Percentiles rank a stretch among this genome's conserved stretches.
phyloP scores from a whole-genome alignment of 1,140 invertebrate genomes.

The Aphelinus certus region DNA sequence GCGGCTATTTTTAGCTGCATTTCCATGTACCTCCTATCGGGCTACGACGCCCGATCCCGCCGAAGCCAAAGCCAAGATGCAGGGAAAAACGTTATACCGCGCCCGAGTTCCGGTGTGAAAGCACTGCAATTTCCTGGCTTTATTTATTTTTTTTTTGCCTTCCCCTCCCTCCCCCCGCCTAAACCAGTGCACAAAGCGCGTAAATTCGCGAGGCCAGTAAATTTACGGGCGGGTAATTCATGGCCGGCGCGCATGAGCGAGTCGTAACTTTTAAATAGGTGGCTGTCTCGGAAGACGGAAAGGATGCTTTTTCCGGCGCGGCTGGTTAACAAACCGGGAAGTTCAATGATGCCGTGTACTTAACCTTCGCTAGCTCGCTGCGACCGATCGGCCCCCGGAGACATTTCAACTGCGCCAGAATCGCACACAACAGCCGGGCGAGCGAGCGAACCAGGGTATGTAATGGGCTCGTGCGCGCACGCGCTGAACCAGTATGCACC shows the following conservation, averaged over 20 bases:
- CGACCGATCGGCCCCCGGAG: too few species aligned
- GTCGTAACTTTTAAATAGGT: constrained; percentile 15
- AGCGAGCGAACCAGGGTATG: too few species aligned
- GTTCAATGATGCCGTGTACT: not conserved
- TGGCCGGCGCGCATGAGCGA: not conserved
- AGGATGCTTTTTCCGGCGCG: not conserved
- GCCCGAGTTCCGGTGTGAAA: constrained; percentile 13
- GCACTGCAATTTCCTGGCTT: not conserved
- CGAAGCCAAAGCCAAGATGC: too few species aligned
- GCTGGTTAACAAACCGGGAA: not conserved
- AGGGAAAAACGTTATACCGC: not conserved
- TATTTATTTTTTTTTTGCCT: too few species aligned
- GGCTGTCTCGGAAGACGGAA: not conserved
- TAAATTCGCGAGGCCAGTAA: not conserved
- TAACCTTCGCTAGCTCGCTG: not conserved
- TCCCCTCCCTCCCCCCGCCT: not conserved
- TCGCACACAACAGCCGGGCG: too few species aligned
- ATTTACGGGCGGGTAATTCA: too few species aligned
- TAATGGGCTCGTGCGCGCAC: too few species aligned
- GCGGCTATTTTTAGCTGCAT: too few species aligned
- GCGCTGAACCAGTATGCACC: too few species aligned
- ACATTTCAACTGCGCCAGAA: too few species aligned
- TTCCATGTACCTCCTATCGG: too few species aligned
- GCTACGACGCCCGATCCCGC: too few species aligned
- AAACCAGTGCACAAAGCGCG: not conserved